Percentiles rank a stretch among this genome's conserved stretches.
phyloP scores from a whole-genome alignment of 2,113 vertebrate species.

The Oostethus manadensis region DNA sequence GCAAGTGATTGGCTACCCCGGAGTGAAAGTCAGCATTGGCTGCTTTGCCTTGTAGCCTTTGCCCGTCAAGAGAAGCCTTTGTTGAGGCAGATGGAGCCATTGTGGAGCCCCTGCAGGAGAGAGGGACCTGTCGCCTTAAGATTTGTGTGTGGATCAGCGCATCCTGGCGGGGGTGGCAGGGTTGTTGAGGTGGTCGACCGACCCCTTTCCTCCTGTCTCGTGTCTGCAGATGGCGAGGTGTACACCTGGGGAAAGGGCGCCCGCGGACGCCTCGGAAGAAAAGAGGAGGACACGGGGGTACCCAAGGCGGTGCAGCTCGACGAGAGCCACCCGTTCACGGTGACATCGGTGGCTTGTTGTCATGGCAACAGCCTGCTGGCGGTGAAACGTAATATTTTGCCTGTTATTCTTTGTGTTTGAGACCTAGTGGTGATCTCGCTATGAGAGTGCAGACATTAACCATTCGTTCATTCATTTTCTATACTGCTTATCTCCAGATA shows the following conservation, averaged over 20 bases:
- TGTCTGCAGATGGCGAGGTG: constrained; percentile 82
- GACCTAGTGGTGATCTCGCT: constrained; percentile 28
- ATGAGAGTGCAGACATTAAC: constrained; percentile 2
- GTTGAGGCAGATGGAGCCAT: constrained; percentile 39
- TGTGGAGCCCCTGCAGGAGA: constrained; percentile 40
- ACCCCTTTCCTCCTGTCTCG: constrained; percentile 6
- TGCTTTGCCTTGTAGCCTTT: constrained; percentile 27
- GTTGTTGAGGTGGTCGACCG: constrained; percentile 5
- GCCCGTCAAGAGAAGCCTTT: constrained; percentile 45
- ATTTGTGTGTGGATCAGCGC: constrained; percentile 37
- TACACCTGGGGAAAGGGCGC: constrained; percentile 98
- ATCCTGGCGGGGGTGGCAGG: constrained; percentile 11
- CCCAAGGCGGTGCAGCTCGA: constrained; percentile 85
- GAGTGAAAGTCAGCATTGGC: constrained; percentile 30
- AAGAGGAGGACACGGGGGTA: constrained; percentile 83
- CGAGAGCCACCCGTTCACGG: constrained; percentile 82
- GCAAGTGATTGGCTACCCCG: constrained; percentile 32
- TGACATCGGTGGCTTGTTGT: constrained; percentile 95
- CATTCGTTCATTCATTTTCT: constrained; percentile 8
- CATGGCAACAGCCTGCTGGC: constrained; percentile 96
- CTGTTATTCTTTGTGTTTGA: constrained; percentile 52
- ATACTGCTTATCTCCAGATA: too few species aligned
- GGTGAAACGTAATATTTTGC: constrained; percentile 84
- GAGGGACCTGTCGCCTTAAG: constrained; percentile 31
- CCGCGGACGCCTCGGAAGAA: constrained; percentile 89